phyloP scores from a whole-genome alignment of 2,888 invertebrate species.

The Cryptops parisi region DNA sequence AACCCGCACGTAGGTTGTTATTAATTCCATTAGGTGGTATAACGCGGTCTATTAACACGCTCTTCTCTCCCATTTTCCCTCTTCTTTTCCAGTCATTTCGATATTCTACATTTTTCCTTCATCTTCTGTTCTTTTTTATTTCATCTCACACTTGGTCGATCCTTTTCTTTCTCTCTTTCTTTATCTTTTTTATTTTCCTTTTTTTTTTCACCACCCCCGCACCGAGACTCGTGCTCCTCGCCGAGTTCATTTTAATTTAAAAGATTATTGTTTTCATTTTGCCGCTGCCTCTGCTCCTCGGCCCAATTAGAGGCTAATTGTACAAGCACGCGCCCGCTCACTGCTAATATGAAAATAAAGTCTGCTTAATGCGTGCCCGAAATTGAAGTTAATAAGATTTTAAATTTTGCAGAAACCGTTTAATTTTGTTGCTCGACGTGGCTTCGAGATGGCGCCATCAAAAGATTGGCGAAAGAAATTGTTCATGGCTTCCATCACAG shows the following conservation, averaged over 20 bases:
- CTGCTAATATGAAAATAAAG: constrained; percentile 7
- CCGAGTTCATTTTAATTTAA: constrained; percentile 2
- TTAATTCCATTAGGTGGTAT: too few relatives aligned
- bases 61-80: too few relatives aligned
- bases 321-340: constrained; percentile 1
- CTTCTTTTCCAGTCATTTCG: too few relatives aligned
- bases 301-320: constrained; percentile 5
- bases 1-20: too few relatives aligned
- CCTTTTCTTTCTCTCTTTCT: neutral
- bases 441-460: too few relatives aligned
- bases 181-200: neutral
- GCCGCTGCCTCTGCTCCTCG: neutral
- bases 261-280: constrained; percentile 9
- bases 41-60: too few relatives aligned
- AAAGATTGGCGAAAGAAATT: too few relatives aligned
- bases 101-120: neutral
- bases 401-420: constrained; percentile 1
- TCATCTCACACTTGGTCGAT: neutral
- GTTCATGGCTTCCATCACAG: too few relatives aligned
- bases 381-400: constrained; percentile 9
- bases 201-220: too few relatives aligned
- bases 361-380: constrained; percentile 3
- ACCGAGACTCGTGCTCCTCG: too few relatives aligned
- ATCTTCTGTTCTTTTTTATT: neutral
- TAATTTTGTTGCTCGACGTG: neutral